These are phyloP conservation scores for Aphis craccivora DNA, from an alignment of 1,140 invertebrate species.

Conservation along the genomic window DNA sequence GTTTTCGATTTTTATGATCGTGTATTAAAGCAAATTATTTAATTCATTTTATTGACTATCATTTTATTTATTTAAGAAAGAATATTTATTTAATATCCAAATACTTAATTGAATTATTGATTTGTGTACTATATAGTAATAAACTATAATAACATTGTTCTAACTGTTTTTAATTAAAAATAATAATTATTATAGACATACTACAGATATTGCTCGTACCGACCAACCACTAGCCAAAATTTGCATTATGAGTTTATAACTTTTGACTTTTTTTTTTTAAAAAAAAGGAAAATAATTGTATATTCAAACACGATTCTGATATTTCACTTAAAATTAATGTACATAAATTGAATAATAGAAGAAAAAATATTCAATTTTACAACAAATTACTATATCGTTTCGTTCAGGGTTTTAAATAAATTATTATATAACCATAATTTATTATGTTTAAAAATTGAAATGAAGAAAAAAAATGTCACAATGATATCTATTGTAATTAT, in stretches of 20 bases:
- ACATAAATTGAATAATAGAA: neutral
- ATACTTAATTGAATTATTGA: neutral
- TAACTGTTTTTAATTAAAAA: neutral
- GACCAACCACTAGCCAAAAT: neutral
- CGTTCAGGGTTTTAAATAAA: neutral
- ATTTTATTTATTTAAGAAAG: neutral
- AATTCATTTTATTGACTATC: neutral
- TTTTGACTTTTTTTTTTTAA: neutral
- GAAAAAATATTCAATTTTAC: neutral
- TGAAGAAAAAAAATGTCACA: neutral
- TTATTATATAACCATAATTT: neutral
- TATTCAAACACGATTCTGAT: neutral
- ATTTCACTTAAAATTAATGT: slow-evolving; percentile 2
- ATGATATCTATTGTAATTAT: neutral
- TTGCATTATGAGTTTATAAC: neutral
- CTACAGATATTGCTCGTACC: neutral
- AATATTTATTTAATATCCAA: slow-evolving; percentile 2
- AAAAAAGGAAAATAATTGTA: neutral
- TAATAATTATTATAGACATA: neutral
- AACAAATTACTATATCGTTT: neutral
- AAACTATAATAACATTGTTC: neutral
- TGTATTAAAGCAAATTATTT: neutral
- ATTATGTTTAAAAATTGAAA: neutral
- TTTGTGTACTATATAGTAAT: neutral
- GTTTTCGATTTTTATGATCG: slow-evolving; percentile 8